Conservation (phyloP, 1,140 invertebrate genomes). For the Diuraphis noxia region DNA sequence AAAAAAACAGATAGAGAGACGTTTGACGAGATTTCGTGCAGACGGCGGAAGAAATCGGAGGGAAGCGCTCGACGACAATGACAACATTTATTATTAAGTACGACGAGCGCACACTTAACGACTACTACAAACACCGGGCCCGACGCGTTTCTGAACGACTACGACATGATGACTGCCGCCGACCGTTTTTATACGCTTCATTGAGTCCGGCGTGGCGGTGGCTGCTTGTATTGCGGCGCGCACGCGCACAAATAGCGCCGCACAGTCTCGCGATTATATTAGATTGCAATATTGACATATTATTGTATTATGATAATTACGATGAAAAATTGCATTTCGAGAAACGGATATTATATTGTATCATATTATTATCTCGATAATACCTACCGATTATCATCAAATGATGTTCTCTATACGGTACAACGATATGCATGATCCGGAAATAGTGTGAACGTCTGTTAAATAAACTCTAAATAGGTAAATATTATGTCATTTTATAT, state of each 20-base stretch:
- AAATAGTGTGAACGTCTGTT: background rate
- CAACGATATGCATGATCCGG: background rate
- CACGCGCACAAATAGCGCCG: background rate
- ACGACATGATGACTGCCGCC: background rate
- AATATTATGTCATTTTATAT: background rate
- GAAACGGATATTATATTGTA: background rate
- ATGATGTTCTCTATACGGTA: background rate
- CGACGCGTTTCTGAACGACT: conserved; percentile 4
- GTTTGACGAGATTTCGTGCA: too few relatives aligned
- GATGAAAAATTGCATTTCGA: background rate
- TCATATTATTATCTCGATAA: background rate
- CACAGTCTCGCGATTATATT: background rate
- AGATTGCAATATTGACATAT: background rate
- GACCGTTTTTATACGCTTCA: conserved; percentile 1
- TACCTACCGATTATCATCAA: too few relatives aligned
- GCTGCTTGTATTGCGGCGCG: background rate
- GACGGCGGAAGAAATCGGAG: background rate
- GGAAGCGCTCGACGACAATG: background rate
- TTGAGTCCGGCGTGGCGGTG: background rate
- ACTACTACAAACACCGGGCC: background rate
- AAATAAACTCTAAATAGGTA: background rate
- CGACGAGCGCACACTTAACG: conserved; percentile 4
- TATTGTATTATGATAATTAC: background rate
- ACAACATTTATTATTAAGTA: background rate
- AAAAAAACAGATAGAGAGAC: background rate